Evolutionary conservation across 2,797 vertebrate species (phyloP), one percentile per base, ranked within the genome.

Genomic region (Falco peregrinus): DNA sequence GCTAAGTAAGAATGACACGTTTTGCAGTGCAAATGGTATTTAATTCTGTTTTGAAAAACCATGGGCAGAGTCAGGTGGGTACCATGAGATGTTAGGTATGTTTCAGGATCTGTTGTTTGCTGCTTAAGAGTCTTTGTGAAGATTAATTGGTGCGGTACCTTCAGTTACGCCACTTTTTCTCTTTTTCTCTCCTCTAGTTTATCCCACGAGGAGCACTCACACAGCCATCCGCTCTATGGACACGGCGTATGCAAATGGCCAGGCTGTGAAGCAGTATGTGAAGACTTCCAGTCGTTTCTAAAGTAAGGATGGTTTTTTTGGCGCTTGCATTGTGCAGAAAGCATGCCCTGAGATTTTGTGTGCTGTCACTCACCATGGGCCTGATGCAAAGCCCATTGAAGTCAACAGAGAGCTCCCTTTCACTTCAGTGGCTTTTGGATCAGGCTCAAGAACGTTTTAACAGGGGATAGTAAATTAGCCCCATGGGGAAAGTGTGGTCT

Each of bases 181-280:
- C 57, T 92, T 79, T 56, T 87, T 31, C 67, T 96, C 89, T 75
- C 82, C 96, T 96, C 61, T 96, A 99, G 99, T 96, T 98, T 98
- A 86, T 98, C 98, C 67, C 98, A 99, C 25, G 99, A 99, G 90
- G 99, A 99, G 87, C 98, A 98, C 83, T 98, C 98, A 31, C 98
- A 99, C 96, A 98, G 98, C 97, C 99, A 99, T 92, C 99, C 99
- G 20, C 99, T 99, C 85, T 99, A 99, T 4, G 99, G 99, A 93
- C 99, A 99, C 25, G 99, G 99, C 0, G 99, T 99, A 43, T 99
- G 99, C 99, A 99, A 99, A 96, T 99, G 99, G 99, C 99, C 99
- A 0, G 99, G 99, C 96, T 99, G 99, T 73, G 99, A 99, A 98
- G 99, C 99, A 2, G 99, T 99, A 65, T 99, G 99, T 71, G 99